phyloP scores from a whole-genome alignment of 2,113 vertebrate genomes.

The Perca fluviatilis region DNA sequence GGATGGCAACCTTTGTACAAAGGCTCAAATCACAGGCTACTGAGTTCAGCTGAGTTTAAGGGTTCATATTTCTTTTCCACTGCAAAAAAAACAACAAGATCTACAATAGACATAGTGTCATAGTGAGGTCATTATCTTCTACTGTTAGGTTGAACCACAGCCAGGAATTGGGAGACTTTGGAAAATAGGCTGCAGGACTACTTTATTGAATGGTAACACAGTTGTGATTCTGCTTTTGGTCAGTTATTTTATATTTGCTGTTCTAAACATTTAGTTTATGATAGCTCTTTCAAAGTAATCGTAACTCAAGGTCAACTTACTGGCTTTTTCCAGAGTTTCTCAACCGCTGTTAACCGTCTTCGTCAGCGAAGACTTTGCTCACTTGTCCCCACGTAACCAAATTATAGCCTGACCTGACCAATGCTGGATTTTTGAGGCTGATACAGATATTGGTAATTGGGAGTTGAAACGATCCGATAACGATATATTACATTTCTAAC shows the following conservation, averaged over 20 bases:
- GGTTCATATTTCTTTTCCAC: background rate
- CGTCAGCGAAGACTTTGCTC: background rate
- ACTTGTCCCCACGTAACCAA: background rate
- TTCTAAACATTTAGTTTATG: background rate
- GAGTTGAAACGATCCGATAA: background rate
- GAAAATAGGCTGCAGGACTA: too few relatives aligned
- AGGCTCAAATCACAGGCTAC: background rate
- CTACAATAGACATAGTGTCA: background rate
- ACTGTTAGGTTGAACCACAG: background rate
- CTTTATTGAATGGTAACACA: too few relatives aligned
- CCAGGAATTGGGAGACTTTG: background rate
- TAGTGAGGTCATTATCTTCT: background rate
- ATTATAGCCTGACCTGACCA: background rate
- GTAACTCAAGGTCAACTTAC: background rate
- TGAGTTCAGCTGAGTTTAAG: conserved; percentile 4
- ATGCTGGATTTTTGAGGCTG: background rate
- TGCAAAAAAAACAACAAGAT: background rate
- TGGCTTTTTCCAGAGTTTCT: background rate
- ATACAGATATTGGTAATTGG: background rate
- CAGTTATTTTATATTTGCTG: too few relatives aligned
- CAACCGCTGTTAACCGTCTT: background rate
- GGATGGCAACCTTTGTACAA: background rate
- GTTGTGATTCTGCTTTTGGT: too few relatives aligned
- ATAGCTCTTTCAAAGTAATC: background rate
- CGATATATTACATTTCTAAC: too few relatives aligned